These are phyloP conservation scores for Sebastes hubbsi DNA, from an alignment of 2,797 vertebrate genomes.

Conservation along the genomic window DNA sequence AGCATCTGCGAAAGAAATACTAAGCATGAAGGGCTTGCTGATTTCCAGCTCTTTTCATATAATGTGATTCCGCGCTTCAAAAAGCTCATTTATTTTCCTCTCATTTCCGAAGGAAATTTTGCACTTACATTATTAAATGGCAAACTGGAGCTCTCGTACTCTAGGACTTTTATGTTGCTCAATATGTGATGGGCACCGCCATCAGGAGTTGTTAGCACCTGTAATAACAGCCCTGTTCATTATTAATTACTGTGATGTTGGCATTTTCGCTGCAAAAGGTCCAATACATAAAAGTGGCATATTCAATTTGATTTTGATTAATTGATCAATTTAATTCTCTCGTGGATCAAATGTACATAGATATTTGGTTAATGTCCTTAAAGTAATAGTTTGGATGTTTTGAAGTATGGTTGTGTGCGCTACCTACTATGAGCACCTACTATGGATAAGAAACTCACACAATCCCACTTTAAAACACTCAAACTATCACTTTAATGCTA, in stretches of 20 bases:
- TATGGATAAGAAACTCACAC: not conserved
- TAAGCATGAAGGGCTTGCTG: slow-evolving; percentile 1
- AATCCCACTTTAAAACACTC: no score
- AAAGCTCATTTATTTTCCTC: slow-evolving; percentile 5
- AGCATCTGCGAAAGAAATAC: not conserved
- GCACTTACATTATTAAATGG: not conserved
- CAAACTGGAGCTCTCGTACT: slow-evolving; percentile 1
- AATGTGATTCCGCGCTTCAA: not conserved
- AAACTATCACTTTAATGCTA: no score
- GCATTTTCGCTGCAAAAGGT: slow-evolving; percentile 1
- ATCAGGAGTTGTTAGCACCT: not conserved
- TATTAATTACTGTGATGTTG: not conserved
- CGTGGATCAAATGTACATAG: not conserved
- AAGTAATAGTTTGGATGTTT: not conserved
- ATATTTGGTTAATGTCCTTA: not conserved
- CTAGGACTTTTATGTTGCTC: not conserved
- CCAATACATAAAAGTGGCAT: not conserved
- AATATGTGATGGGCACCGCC: not conserved
- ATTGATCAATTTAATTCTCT: not conserved
- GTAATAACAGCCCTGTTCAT: not conserved
- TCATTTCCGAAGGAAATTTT: slow-evolving; percentile 2
- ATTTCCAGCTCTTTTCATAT: slow-evolving; percentile 4
- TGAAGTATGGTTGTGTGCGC: not conserved
- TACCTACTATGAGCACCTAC: no score
- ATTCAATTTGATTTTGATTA: slow-evolving; percentile 3